Base-by-base conservation (phyloP, 1,140 invertebrate genomes). In the Drosophila pandora region DNA sequence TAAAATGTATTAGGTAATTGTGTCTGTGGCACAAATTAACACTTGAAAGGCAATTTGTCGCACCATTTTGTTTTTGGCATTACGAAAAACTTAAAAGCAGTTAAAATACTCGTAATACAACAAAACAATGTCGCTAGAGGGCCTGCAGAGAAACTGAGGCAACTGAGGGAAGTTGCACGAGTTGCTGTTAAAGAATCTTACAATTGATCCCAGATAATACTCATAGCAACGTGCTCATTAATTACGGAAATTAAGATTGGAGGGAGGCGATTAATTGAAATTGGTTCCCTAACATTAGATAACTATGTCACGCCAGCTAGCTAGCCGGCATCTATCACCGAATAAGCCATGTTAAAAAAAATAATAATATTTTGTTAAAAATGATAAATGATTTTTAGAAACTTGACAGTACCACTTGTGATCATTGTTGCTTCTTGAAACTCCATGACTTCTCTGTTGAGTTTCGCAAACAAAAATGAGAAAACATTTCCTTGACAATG, bases 1-100 rank as follows among this genome's bases (percentile, higher is more conserved):
- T 84, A 84, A 85, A 85, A 85, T 85, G 81, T 85, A 82, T 85
- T 85, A 85, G 78, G 81, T 85, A 85, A 85, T 85, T 85, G 81
- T 82, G 82, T 85, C 84, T 87, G 79, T 78, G 82, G 79, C 83
- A 88, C 82, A 83, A 87, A 87, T 87, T 87, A 87, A 87, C 83
- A 88, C 82, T 71, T 72, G 65, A 63, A 71, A 88, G 70, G 59
- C 82, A 88, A 87, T 88, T 87, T 83, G 82, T 87, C 81, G 72
- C 39, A 59, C 45, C 49, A 50, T 56, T 87, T 87, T 49, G 57
- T 32, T 70, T 70, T 69, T 34, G 60, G 49, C 43, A 70, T 65
- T 73, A 65, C 77, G 52, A 61, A 47, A 25, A 47, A 32, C 58
- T 32, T 53, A 54, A 13, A 56, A 37, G 21, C 43, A 47, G 43